Conservation (phyloP, 2,113 vertebrate genomes). For the Nothobranchius furzeri region DNA sequence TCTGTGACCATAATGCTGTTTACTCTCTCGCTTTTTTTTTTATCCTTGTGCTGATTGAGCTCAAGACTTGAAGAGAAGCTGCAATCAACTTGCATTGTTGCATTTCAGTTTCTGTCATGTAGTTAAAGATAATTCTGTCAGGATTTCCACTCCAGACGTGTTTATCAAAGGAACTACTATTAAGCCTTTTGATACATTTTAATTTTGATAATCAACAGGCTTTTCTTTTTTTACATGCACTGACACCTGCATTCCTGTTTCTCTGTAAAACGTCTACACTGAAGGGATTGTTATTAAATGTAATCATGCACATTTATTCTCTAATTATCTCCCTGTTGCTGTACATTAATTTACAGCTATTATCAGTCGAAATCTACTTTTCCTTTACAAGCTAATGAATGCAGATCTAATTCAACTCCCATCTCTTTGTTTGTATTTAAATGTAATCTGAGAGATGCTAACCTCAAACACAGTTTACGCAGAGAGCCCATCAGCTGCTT, state of each 20-base stretch:
- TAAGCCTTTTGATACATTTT: background rate
- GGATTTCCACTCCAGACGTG: background rate
- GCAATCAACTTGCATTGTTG: background rate
- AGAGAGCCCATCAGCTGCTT: no score
- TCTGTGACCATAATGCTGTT: slow-evolving; percentile 28
- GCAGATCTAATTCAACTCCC: background rate
- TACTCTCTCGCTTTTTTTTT: background rate
- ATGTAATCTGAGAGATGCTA: background rate
- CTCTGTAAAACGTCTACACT: background rate
- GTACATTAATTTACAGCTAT: background rate
- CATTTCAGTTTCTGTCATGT: background rate
- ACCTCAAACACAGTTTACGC: background rate
- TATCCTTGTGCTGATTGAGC: background rate
- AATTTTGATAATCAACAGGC: no score
- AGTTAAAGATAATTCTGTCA: background rate
- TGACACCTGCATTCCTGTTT: background rate
- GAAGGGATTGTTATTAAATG: background rate
- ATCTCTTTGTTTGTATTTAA: background rate
- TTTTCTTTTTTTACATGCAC: background rate
- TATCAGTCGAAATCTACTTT: background rate
- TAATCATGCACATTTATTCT: no score
- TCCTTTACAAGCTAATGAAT: background rate
- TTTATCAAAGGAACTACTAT: background rate
- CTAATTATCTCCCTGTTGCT: background rate
- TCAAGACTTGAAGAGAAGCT: slow-evolving; percentile 8